phyloP scores from a whole-genome alignment of 1,140 invertebrate species.

The Formica exsecta region DNA sequence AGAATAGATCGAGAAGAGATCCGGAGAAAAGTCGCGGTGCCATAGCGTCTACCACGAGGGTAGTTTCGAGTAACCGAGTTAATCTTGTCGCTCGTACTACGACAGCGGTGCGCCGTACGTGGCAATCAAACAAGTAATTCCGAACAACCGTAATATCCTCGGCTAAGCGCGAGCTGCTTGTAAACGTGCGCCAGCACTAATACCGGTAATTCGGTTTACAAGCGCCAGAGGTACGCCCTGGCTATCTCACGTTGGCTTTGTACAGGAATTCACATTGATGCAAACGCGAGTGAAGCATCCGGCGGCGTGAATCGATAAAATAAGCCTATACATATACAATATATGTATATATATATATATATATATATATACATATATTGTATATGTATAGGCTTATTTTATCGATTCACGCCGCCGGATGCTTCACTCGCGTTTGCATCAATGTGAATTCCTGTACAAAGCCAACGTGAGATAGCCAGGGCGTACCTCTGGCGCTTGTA shows the following conservation, averaged over 20 bases:
- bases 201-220: conserved; percentile 76
- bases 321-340: background rate
- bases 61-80: conserved; percentile 66
- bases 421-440: conserved; percentile 56
- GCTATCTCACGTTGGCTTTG: conserved; percentile 58
- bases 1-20: conserved; percentile 39
- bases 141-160: conserved; percentile 74
- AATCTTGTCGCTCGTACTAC: conserved; percentile 63
- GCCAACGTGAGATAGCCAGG: conserved; percentile 58
- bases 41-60: conserved; percentile 39
- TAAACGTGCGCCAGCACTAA: conserved; percentile 73
- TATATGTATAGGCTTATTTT: background rate
- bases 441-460: conserved; percentile 65
- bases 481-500: conserved; percentile 64
- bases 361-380: no score
- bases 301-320: conserved; percentile 7
- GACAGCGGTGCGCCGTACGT: conserved; percentile 36
- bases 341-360: background rate
- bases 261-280: conserved; percentile 66
- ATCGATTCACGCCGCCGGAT: background rate
- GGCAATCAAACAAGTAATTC: conserved; percentile 77
- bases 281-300: conserved; percentile 52
- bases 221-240: conserved; percentile 56
- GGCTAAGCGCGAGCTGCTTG: conserved; percentile 74
- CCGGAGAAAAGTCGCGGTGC: conserved; percentile 41